A percentile compares a stretch with the other conserved stretches of the same genome.
Evolutionary conservation across 2,888 invertebrate species (phyloP).

Genomic region (Stictocephala bisonia): DNA sequence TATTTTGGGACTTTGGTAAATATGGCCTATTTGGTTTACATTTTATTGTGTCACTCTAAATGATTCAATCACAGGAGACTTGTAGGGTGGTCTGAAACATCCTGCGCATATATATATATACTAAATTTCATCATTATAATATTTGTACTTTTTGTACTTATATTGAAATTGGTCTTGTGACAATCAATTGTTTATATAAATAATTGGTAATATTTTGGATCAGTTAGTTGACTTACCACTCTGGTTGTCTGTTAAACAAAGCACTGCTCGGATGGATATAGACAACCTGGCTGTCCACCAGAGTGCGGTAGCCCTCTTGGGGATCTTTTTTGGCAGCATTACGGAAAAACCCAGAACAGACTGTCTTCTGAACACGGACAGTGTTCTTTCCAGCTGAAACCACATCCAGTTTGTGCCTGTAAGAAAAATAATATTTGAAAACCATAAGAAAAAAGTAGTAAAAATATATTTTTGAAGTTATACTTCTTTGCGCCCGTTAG

Average conservation of each 20-base stretch:
- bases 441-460: too few relatives aligned
- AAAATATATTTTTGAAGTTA: too few relatives aligned
- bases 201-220: too few relatives aligned
- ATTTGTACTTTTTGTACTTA: too few relatives aligned
- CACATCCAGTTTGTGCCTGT: constrained; percentile 92
- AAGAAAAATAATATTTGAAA: constrained; percentile 56
- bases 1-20: too few relatives aligned
- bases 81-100: neutral
- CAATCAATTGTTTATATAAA: neutral
- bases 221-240: constrained; percentile 77
- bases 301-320: constrained; percentile 96
- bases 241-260: constrained; percentile 97
- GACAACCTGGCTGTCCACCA: constrained; percentile 97
- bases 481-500: too few relatives aligned
- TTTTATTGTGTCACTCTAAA: too few relatives aligned
- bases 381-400: constrained; percentile 97
- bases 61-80: too few relatives aligned
- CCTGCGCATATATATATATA: constrained; percentile 11
- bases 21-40: too few relatives aligned
- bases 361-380: constrained; percentile 95
- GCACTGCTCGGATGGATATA: constrained; percentile 99
- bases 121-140: constrained; percentile 55
- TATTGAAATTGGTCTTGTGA: neutral
- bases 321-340: constrained; percentile 99
- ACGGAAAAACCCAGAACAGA: constrained; percentile 98